Conservation (phyloP, 2,113 vertebrate genomes). For the Notarius quadriscutis region DNA sequence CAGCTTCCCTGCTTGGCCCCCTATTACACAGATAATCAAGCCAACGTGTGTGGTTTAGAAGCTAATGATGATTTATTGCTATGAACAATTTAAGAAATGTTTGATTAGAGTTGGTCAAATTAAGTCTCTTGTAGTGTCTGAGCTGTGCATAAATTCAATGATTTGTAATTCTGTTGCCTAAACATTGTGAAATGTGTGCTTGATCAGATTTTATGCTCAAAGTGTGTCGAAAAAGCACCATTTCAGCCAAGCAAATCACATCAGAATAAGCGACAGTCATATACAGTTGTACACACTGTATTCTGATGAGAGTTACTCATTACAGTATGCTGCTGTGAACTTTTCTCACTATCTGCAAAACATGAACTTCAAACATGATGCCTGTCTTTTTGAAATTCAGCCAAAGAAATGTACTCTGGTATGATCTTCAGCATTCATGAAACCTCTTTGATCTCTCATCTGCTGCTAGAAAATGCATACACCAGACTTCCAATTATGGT, state of each 20-base stretch:
- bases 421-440: not conserved
- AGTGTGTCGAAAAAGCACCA: not conserved
- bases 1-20: too few relatives aligned
- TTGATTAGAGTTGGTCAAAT: not conserved
- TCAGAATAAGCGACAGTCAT: not conserved
- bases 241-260: not conserved
- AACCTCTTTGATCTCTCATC: not conserved
- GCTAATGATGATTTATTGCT: not conserved
- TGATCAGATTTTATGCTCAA: not conserved
- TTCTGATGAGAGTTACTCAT: not conserved
- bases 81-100: not conserved
- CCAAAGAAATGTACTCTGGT: not conserved
- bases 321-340: not conserved
- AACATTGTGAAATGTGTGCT: not conserved
- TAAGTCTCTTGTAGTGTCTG: not conserved
- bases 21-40: not conserved
- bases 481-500: not conserved
- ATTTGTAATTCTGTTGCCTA: not conserved
- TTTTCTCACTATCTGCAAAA: not conserved
- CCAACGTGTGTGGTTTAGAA: not conserved
- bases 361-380: conserved; percentile 8
- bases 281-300: not conserved
- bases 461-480: not conserved
- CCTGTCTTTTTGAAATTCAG: conserved; percentile 28
- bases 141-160: not conserved